These are phyloP conservation scores for Gopherus evgoodei DNA, from an alignment of 2,113 vertebrate species.

Conservation along the genomic window DNA sequence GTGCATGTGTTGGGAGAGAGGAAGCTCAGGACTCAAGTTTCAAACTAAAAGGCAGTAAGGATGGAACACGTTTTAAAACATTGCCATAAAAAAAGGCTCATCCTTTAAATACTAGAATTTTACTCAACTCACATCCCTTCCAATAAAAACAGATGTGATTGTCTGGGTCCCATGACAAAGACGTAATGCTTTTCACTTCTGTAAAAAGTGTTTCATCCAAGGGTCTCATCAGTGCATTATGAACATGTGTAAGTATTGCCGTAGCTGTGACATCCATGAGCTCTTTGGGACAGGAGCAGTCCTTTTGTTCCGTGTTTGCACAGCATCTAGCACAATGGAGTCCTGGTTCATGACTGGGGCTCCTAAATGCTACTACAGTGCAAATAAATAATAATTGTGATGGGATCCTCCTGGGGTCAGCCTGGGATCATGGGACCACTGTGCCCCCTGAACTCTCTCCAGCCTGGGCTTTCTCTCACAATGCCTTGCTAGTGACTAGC, in stretches of 20 bases:
- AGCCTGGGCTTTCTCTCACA: no score
- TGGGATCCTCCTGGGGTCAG: no score
- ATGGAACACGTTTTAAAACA: not conserved
- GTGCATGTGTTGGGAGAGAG: not conserved
- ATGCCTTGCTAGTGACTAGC: no score
- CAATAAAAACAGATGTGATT: slow-evolving; percentile 24
- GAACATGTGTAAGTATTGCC: not conserved
- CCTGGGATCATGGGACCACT: no score
- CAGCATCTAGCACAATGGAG: not conserved
- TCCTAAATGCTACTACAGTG: not conserved
- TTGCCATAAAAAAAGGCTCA: not conserved
- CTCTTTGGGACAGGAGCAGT: not conserved
- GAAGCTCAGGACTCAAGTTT: not conserved
- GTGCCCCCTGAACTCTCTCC: no score
- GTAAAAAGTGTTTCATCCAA: not conserved
- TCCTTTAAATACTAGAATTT: slow-evolving; percentile 12
- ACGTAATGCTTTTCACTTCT: not conserved
- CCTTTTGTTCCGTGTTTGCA: not conserved
- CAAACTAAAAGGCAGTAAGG: not conserved
- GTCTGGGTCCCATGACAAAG: not conserved
- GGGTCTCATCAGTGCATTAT: not conserved
- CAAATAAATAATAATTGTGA: not conserved
- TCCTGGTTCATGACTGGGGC: not conserved
- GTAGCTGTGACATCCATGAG: not conserved
- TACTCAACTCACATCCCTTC: slow-evolving; percentile 49